These are phyloP conservation scores for Epinotia bilunana DNA, from an alignment of 2,888 invertebrate genomes.

Conservation along the genomic window DNA sequence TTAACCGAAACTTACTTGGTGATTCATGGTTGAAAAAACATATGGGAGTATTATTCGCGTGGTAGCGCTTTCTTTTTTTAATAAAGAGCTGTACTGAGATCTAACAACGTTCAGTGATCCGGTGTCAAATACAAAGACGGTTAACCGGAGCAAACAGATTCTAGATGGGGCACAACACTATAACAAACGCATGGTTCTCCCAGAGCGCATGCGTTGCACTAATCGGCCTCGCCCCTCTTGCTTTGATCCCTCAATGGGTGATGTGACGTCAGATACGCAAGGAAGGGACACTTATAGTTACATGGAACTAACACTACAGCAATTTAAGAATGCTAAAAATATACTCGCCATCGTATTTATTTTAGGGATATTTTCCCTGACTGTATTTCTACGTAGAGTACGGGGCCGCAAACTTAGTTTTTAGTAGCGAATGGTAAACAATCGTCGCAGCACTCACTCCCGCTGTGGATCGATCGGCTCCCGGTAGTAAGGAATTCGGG, in stretches of 20 bases:
- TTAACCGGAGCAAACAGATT: constrained; percentile 12
- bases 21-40: not conserved
- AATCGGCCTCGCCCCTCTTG: constrained; percentile 60
- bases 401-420: constrained; percentile 1
- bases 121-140: not conserved
- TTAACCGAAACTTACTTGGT: not conserved
- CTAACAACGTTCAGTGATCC: not conserved
- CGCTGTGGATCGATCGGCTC: constrained; percentile 41
- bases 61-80: not conserved
- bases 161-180: constrained; percentile 25
- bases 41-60: not conserved
- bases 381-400: not conserved
- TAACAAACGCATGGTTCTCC: constrained; percentile 33
- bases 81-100: not conserved
- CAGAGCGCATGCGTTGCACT: constrained; percentile 52
- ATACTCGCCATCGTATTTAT: not conserved
- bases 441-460: constrained; percentile 43
- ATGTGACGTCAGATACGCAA: constrained; percentile 62
- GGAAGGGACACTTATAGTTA: constrained; percentile 1
- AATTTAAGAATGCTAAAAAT: not conserved
- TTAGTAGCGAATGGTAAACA: constrained; percentile 19
- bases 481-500: constrained; percentile 18
- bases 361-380: not conserved
- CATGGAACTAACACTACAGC: not conserved
- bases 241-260: constrained; percentile 60